Evolutionary conservation across 2,113 vertebrate genomes (phyloP), one percentile per base, ranked within the genome.

Genomic region (Mionectes macconnelli): DNA sequence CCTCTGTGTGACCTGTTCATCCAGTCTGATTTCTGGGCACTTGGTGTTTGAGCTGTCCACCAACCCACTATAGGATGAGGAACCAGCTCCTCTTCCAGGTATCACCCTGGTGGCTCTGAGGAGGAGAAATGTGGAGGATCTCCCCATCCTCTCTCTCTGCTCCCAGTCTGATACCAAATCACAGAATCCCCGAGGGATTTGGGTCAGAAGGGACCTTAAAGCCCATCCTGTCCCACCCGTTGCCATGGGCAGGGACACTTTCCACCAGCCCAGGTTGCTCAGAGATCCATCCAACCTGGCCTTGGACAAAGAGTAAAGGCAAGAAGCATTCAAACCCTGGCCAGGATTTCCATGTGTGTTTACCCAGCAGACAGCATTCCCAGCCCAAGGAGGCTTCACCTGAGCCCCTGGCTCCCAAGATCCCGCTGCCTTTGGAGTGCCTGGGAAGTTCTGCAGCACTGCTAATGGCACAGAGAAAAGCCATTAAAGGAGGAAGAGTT

Each of bases 401-500:
- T 19, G 30, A 89, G 63, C 87, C 62, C 62, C 77, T 11, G 22
- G 13, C 27, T 67, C 63, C 68, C 22, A 10, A 4, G 12, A 23
- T n/a, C 77, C 84, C 42, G 10, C 39, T 19, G 9, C 16, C 69
- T 44, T 13, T 24, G 2, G 35, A 25, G 27, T 2, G 0, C 69
- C 59, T 42, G 76, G 92, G 52, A 97, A 95, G 89, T 83, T 97
- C 91, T 94, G 91, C 93, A 96, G 89, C 47, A 28, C 67, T 91
- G 84, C 92, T 98, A 98, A 98, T 98, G 96, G 97, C 94, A 64
- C 1, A 20, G 95, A 93, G 95, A 95, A 96, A 98, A 98, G 97
- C 97, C 95, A 98, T 98, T 98, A 98, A 96, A 97, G 95, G 97
- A 97, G 97, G 97, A 97, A 98, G 97, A 97, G 90, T 97, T 97